Evolutionary conservation across 2,797 vertebrate species (phyloP).

Genomic region (Nothura maculosa): DNA sequence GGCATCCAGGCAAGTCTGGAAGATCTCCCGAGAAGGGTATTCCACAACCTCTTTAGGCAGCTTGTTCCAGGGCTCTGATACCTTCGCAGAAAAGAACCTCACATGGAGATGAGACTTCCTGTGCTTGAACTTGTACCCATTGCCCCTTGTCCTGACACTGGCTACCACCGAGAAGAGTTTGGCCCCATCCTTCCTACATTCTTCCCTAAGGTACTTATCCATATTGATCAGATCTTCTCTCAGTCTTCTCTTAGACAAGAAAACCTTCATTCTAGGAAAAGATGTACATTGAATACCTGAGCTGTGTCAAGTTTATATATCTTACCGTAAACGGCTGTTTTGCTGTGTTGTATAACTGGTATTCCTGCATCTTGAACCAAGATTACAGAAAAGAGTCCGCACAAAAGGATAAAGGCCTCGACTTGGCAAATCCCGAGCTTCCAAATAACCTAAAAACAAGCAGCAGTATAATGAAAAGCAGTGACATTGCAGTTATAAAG

Average conservation of each 20-base stretch:
- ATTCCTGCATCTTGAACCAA: constrained; percentile 75
- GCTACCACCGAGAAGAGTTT: too few species aligned
- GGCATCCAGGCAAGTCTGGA: too few species aligned
- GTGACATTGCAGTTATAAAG: neutral
- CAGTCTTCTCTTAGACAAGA: neutral
- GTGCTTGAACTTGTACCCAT: too few species aligned
- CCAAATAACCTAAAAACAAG: constrained; percentile 76
- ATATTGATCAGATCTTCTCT: too few species aligned
- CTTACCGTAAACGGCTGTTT: constrained; percentile 37
- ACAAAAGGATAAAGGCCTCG: constrained; percentile 76
- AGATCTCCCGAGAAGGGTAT: too few species aligned
- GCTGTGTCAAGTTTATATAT: rapidly evolving
- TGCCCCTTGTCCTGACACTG: too few species aligned
- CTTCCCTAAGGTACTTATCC: too few species aligned
- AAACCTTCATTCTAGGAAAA: neutral
- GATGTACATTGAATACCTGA: neutral
- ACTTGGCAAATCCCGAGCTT: constrained; percentile 79
- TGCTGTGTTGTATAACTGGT: neutral
- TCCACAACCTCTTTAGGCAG: too few species aligned
- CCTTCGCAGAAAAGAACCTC: too few species aligned
- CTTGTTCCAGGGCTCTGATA: too few species aligned
- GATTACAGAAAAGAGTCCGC: constrained; percentile 75
- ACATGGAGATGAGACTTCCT: too few species aligned
- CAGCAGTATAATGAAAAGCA: neutral
- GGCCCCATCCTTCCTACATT: too few species aligned